Evolutionary conservation across 2,113 vertebrate species (phyloP).

Genomic region (Albula goreensis): DNA sequence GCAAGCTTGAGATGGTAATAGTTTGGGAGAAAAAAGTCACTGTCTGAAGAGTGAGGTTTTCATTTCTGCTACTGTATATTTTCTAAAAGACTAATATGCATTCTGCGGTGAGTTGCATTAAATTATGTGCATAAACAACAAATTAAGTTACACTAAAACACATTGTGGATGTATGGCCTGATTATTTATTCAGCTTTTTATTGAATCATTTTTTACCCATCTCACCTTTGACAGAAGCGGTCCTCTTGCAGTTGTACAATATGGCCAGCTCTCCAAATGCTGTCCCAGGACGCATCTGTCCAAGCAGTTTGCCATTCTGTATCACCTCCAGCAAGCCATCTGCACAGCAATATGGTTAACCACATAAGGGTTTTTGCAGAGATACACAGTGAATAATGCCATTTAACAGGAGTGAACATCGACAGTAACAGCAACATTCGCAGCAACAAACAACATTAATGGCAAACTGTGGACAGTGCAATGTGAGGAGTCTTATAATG

Average conservation of each 20-base stretch:
- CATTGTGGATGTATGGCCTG: too few species aligned
- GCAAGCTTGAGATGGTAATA: too few species aligned
- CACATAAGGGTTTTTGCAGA: neutral
- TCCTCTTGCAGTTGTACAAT: constrained; percentile 78
- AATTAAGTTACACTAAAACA: neutral
- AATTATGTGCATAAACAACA: neutral
- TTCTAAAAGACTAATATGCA: too few species aligned
- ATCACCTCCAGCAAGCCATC: constrained; percentile 73
- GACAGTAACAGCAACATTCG: too few species aligned
- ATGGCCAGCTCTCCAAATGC: constrained; percentile 78
- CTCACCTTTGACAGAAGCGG: constrained; percentile 76
- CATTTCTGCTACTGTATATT: too few species aligned
- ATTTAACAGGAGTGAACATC: neutral
- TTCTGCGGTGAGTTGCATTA: too few species aligned
- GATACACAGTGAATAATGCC: neutral
- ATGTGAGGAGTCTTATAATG: neutral
- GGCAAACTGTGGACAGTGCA: too few species aligned
- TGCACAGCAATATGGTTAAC: constrained; percentile 30
- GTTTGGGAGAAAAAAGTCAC: too few species aligned
- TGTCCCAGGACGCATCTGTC: constrained; percentile 74
- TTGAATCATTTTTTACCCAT: neutral
- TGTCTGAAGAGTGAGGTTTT: too few species aligned
- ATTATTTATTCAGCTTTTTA: neutral
- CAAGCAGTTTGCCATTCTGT: constrained; percentile 70
- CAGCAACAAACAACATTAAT: too few species aligned